A percentile compares a stretch with the other conserved stretches of the same genome.
Evolutionary conservation across 2,797 vertebrate species (phyloP).

Genomic region (Sebastes matsubarae): DNA sequence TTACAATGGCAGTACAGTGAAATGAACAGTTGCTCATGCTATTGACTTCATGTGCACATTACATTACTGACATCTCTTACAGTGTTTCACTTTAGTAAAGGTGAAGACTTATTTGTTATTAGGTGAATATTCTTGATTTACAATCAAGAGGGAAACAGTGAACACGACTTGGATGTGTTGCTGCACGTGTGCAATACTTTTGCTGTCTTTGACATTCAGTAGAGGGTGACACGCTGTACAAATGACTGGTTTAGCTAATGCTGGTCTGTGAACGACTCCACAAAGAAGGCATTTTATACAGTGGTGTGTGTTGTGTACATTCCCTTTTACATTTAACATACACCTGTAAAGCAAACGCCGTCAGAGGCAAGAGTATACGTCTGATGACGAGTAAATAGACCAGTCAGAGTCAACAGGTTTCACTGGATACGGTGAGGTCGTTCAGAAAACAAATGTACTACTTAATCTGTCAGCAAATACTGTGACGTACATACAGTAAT

Average conservation of each 20-base stretch:
- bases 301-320: slow-evolving; percentile 59
- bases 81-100: slow-evolving; percentile 63
- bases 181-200: slow-evolving; percentile 57
- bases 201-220: slow-evolving; percentile 71
- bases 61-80: slow-evolving; percentile 58
- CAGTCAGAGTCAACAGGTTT: slow-evolving; percentile 23
- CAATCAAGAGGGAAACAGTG: slow-evolving; percentile 39
- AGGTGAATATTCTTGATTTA: slow-evolving; percentile 30
- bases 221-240: slow-evolving; percentile 54
- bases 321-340: slow-evolving; percentile 48
- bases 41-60: slow-evolving; percentile 59
- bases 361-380: slow-evolving; percentile 26
- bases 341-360: slow-evolving; percentile 63
- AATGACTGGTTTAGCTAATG: slow-evolving; percentile 40
- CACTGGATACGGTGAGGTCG: slow-evolving; percentile 23
- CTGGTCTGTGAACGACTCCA: slow-evolving; percentile 65
- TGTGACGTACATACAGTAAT: slow-evolving; percentile 16
- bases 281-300: slow-evolving; percentile 68
- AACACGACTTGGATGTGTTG: slow-evolving; percentile 37
- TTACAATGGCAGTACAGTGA: slow-evolving; percentile 80
- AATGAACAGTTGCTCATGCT: slow-evolving; percentile 75
- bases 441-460: background rate
- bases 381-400: slow-evolving; percentile 25
- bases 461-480: slow-evolving; percentile 35
- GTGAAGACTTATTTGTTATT: slow-evolving; percentile 51